Conservation (phyloP, 2,797 vertebrate genomes). For the Lacerta agilis region DNA sequence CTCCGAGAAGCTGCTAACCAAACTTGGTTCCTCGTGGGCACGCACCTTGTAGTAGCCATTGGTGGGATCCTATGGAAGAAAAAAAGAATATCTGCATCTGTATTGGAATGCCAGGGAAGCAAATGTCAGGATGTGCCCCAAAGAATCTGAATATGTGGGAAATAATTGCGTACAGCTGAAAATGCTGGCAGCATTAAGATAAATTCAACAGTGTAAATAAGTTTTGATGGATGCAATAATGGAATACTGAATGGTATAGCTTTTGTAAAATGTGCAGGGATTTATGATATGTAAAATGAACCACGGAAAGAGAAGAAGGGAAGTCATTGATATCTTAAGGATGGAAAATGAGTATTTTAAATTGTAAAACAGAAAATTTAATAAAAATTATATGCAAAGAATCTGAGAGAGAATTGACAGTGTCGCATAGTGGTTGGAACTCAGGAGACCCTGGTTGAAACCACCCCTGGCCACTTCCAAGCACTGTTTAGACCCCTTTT, state of each 20-base stretch:
- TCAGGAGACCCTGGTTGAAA: background rate
- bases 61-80: conserved; percentile 84
- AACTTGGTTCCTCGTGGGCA: conserved; percentile 85
- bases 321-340: no score
- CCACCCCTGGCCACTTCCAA: no score
- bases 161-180: no score
- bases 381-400: background rate
- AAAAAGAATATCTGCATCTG: background rate
- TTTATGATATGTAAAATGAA: no score
- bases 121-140: background rate
- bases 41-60: conserved; percentile 94
- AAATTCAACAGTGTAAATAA: no score
- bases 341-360: no score
- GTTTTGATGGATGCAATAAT: no score
- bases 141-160: background rate
- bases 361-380: background rate
- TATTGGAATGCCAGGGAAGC: background rate
- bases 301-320: no score
- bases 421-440: background rate
- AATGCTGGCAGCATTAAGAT: no score
- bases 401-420: background rate
- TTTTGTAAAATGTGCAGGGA: no score
- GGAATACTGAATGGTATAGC: no score
- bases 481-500: background rate
- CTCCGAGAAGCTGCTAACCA: conserved; percentile 84